Conservation (phyloP, 1,140 invertebrate genomes). For the Oryzaephilus surinamensis region DNA sequence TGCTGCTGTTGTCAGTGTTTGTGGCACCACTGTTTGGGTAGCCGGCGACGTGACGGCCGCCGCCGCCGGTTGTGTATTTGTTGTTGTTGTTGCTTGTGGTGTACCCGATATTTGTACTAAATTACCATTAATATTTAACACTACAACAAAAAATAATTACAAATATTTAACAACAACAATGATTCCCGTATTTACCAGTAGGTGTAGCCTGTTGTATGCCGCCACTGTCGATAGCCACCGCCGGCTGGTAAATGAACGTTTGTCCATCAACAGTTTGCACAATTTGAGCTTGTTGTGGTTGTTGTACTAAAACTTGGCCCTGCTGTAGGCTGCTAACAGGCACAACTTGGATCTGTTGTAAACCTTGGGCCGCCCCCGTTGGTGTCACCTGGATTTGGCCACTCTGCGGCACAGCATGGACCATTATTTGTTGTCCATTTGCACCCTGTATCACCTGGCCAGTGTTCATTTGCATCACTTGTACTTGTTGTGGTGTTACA, state of each 20-base stretch:
- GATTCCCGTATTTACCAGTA: constrained; percentile 38
- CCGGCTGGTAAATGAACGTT: constrained; percentile 82
- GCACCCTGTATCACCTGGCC: constrained; percentile 37
- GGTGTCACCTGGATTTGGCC: constrained; percentile 50
- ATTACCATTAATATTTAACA: constrained; percentile 64
- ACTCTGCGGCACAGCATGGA: constrained; percentile 34
- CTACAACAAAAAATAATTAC: constrained; percentile 36
- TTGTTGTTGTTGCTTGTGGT: constrained; percentile 26
- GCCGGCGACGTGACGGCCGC: constrained; percentile 32
- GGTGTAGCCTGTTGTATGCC: constrained; percentile 47
- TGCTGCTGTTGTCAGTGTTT: constrained; percentile 23
- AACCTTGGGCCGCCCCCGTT: constrained; percentile 40
- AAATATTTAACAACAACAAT: constrained; percentile 5
- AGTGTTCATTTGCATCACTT: constrained; percentile 34
- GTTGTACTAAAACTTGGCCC: constrained; percentile 39
- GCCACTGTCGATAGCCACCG: constrained; percentile 47
- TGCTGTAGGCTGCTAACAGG: constrained; percentile 47
- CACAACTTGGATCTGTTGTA: constrained; percentile 53
- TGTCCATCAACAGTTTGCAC: constrained; percentile 90
- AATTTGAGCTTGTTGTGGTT: constrained; percentile 61
- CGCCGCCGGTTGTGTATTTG: constrained; percentile 33
- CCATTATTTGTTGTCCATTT: constrained; percentile 38
- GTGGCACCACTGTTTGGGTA: constrained; percentile 29
- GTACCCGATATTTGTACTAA: constrained; percentile 52
- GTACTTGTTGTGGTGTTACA: constrained; percentile 31